A percentile compares a stretch with the other conserved stretches of the same genome.
Conservation (phyloP, 2,113 vertebrate genomes). For the Lagenorhynchus albirostris region DNA sequence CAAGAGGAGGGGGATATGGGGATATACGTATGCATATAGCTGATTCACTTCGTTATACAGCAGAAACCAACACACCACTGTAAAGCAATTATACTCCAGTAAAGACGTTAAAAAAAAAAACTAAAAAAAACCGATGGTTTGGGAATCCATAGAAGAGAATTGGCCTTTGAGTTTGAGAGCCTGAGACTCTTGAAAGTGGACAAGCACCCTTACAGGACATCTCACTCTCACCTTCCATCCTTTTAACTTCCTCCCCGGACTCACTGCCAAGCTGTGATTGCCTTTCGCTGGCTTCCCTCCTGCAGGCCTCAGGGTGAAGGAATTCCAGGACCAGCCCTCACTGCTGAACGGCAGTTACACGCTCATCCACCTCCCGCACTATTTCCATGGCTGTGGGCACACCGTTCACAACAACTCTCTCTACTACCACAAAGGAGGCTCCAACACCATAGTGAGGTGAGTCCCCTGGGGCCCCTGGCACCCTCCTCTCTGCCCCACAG, state of each 20-base stretch:
- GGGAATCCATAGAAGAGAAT: background rate
- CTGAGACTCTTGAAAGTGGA: background rate
- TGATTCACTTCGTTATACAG: too few relatives aligned
- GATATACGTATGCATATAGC: too few relatives aligned
- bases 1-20: too few relatives aligned
- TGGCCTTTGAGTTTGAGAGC: background rate
- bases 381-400: constrained; percentile 94
- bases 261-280: background rate
- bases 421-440: constrained; percentile 94
- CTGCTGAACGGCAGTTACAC: constrained; percentile 86
- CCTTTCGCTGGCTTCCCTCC: background rate
- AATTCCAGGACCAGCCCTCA: constrained; percentile 86
- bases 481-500: background rate
- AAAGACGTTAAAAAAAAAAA: too few relatives aligned
- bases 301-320: constrained; percentile 89
- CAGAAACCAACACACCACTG: too few relatives aligned
- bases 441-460: constrained; percentile 90
- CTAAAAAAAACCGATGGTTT: background rate
- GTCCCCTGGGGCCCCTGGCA: background rate
- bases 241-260: background rate
- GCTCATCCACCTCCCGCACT: constrained; percentile 84
- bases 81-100: too few relatives aligned
- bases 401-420: constrained; percentile 89
- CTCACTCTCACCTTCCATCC: background rate
- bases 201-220: background rate